Percentiles rank a stretch among this genome's conserved stretches.
Evolutionary conservation across 2,113 vertebrate genomes (phyloP).

Genomic region (Carlito syrichta): DNA sequence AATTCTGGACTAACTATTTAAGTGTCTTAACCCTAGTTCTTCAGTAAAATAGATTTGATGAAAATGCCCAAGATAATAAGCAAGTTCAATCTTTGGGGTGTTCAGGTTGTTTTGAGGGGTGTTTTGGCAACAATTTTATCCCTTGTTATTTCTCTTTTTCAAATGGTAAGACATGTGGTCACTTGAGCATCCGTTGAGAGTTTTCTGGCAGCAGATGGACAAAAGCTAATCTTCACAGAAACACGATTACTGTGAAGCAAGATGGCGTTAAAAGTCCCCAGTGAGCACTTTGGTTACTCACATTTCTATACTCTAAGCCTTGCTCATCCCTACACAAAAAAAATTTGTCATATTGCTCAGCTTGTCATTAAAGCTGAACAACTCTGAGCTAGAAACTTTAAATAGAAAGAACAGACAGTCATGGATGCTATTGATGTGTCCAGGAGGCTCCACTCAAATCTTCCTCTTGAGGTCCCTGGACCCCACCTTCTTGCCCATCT

Average conservation of each 20-base stretch:
- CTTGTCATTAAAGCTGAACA: neutral
- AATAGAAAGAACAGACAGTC: fast-evolving
- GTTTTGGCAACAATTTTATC: neutral
- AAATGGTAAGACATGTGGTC: neutral
- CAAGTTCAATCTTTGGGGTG: neutral
- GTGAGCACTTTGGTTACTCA: neutral
- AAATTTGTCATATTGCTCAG: neutral
- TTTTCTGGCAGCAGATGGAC: neutral
- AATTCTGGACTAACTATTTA: neutral
- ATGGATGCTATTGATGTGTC: fast-evolving
- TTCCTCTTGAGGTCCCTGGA: neutral
- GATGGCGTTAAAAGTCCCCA: neutral
- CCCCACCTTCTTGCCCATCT: too few species aligned
- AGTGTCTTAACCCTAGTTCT: neutral
- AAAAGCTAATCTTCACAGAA: neutral
- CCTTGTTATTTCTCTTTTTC: neutral
- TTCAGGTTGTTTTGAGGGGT: neutral
- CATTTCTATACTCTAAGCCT: neutral
- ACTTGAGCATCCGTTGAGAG: neutral
- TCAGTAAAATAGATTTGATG: neutral
- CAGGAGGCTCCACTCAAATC: neutral
- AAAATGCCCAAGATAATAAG: constrained; percentile 1
- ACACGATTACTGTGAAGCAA: neutral
- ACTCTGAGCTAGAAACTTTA: neutral
- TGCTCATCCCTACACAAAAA: neutral